Evolutionary conservation across 1,140 invertebrate genomes (phyloP), one percentile per base, ranked within the genome.

Genomic region (Drosophila orena): DNA sequence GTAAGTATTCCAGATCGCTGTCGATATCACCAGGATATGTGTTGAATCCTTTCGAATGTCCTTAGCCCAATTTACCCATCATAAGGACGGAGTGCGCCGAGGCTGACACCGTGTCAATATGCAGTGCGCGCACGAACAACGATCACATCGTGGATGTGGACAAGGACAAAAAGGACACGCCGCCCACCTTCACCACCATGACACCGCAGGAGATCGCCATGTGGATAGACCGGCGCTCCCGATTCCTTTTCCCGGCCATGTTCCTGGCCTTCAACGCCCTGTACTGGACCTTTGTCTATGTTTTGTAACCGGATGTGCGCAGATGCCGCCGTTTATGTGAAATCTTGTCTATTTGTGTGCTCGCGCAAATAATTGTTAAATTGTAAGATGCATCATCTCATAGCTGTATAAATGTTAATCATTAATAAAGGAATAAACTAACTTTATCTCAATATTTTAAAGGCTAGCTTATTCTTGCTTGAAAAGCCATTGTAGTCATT

Each of bases 181-280:
- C 74, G 12, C 72, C 86, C 14, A 90, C 90, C 10, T 91, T 91
- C 43, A 96, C 96, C 27, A 96, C 96, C 17, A 97, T 97, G 96
- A 97, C 96, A 4, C 96, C 97, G 1, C 96, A 97, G 81, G 96
- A 97, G 91, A 97, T 97, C 42, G 96, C 97, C 57, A 96, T 96
- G 57, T 97, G 96, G 96, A 97, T 98, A 42, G 97, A 97, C 49
- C 55, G 91, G 49, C 93, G 96, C 4, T 96, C 96, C 15, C 94
- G 97, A 24, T 93, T 97, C 15, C 92, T 96, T 4, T 97, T 97
- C 86, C 97, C 97, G 0, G 90, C 95, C 12, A 93, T 95, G 37
- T 98, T 97, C 89, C 74, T 97, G 10, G 93, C 97, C 46, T 97
- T 97, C 85, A 98, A 98, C 90, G 94, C 96, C 44, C 93, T 97